phyloP scores from a whole-genome alignment of 2,888 invertebrate genomes.

The Acanthacorydalis orientalis region DNA sequence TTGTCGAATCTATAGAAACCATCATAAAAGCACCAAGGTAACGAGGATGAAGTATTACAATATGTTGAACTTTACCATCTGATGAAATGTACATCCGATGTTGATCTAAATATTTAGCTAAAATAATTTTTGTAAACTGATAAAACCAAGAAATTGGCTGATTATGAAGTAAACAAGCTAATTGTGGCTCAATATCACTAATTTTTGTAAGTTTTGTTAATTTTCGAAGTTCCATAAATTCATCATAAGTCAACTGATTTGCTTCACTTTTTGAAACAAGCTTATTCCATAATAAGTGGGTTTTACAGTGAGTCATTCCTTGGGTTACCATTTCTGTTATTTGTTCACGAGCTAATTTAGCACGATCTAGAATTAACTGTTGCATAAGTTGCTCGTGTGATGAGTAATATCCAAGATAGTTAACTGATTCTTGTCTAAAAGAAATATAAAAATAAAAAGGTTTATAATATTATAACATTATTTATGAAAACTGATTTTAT shows the following conservation, averaged over 20 bases:
- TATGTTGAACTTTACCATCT: constrained; percentile 40
- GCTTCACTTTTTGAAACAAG: constrained; percentile 32
- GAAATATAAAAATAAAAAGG: not conserved
- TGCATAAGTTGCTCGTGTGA: constrained; percentile 50
- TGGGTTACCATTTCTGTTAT: constrained; percentile 42
- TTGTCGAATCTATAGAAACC: constrained; percentile 39
- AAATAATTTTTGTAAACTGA: constrained; percentile 38
- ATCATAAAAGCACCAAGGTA: constrained; percentile 48
- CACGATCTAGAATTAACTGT: constrained; percentile 38
- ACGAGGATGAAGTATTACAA: constrained; percentile 43
- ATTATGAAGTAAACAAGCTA: constrained; percentile 35
- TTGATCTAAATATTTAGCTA: constrained; percentile 38
- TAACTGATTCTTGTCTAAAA: constrained; percentile 40
- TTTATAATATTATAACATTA: not conserved
- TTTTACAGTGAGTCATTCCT: constrained; percentile 49
- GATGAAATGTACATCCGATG: constrained; percentile 37
- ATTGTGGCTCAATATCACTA: constrained; percentile 36
- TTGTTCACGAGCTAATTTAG: constrained; percentile 32
- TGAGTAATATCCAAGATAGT: constrained; percentile 53
- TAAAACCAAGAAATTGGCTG: constrained; percentile 50
- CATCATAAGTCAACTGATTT: constrained; percentile 34
- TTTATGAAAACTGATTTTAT: not conserved
- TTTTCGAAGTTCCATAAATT: constrained; percentile 44
- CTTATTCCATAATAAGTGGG: constrained; percentile 54
- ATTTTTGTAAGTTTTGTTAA: constrained; percentile 39